phyloP scores from a whole-genome alignment of 2,113 vertebrate genomes.

The Sceloporus tristichus region DNA sequence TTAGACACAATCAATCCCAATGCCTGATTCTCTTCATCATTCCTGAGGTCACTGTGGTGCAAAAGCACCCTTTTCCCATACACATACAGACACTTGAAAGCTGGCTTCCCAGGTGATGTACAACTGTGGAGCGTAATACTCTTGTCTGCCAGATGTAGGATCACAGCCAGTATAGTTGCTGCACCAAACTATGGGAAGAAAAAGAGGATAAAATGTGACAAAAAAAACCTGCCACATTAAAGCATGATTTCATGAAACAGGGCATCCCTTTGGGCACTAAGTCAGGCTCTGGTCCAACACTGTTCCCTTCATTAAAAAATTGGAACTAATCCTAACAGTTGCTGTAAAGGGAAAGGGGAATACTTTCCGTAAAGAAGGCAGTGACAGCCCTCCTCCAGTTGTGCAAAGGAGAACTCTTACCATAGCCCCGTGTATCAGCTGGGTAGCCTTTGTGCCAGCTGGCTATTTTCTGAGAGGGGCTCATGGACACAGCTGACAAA shows the following conservation, averaged over 20 bases:
- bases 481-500: conserved; percentile 23
- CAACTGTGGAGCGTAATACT: too few relatives aligned
- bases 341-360: neutral
- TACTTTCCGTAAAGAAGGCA: too few relatives aligned
- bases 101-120: too few relatives aligned
- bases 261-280: neutral
- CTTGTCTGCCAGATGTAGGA: too few relatives aligned
- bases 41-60: neutral
- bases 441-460: neutral
- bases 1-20: conserved; percentile 17
- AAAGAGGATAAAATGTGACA: too few relatives aligned
- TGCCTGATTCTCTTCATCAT: conserved; percentile 8
- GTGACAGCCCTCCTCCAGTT: neutral
- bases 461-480: conserved; percentile 1
- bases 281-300: too few relatives aligned
- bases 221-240: too few relatives aligned
- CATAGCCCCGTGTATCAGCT: neutral
- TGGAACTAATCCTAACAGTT: too few relatives aligned
- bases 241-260: neutral
- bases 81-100: too few relatives aligned
- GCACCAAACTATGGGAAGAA: too few relatives aligned
- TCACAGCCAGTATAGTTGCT: too few relatives aligned
- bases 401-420: neutral
- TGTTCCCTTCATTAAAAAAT: neutral
- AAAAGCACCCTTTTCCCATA: neutral